Base-by-base conservation (phyloP, 2,888 invertebrate genomes). In the Yponomeuta sedellus region DNA sequence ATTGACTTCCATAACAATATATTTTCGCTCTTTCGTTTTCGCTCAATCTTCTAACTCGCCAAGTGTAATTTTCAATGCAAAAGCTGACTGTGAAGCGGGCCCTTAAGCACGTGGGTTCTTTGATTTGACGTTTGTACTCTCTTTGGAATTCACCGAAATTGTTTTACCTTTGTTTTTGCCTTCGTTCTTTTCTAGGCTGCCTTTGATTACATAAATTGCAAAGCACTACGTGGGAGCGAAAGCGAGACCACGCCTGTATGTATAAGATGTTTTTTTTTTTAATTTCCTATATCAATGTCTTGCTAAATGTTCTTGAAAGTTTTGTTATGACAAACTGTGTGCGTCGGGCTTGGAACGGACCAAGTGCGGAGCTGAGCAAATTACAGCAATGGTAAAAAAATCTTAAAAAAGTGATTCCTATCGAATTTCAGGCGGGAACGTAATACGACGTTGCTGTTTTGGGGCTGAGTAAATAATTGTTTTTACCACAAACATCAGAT, bases 191-290 rank as follows among this genome's bases (percentile, higher is more conserved):
- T 93, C 88, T 93, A 93, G 94, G 93, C 92, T 88, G 91, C 92
- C 88, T 91, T 89, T 90, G 88, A 92, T 85, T 89, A 91, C 92
- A 88, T 88, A 84, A 83, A 82, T 86, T 83, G 82, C 77, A 79
- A 86, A 83, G 80, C 81, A 83, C 82, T 79, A 66, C 85, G 86
- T 70, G 83, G 81, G 80, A 82, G 81, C 77, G 73, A 91, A 90
- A 88, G 92, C 91, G 95, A 94, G 83, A 91, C 88, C 77, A 93
- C 93, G 74, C 94, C 94, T 89, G 95, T 95, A 95, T 93, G 95
- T 94, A 94, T 93, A 92, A 75, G 73, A 73, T 76, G 82, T 81
- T 79, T 74, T 79, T 76, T 77, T 79, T 52, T 16, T 52, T 16
- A 44, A 52, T 52, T 52, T 79, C 76, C 74, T 75, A 74, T 65